Evolutionary conservation across 1,140 invertebrate genomes (phyloP), one percentile per base, ranked within the genome.

Genomic region (Rhyzopertha dominica): DNA sequence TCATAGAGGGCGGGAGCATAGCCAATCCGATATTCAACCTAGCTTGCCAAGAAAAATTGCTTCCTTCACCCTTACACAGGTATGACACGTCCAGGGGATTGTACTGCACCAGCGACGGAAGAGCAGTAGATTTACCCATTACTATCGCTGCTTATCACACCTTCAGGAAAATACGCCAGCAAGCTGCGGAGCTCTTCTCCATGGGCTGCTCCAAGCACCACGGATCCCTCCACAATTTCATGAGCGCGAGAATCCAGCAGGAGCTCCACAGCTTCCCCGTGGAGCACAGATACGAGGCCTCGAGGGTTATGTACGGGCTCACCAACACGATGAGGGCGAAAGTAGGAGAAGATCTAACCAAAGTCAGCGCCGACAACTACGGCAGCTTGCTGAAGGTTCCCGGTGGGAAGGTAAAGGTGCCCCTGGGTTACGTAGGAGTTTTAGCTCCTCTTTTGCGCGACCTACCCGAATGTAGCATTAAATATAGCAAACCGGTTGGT

Each of bases 251-350:
- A 48, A 80, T 82, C 43, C 77, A 81, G 51, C 78, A 81, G 56
- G 79, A 81, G 56, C 54, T 82, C 8, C 71, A 76, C 47, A 79
- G 79, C 55, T 81, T 82, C 60, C 78, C 79, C 2, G 79, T 81
- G 60, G 77, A 80, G 46, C 74, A 80, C 62, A 69, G 78, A 59
- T 80, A 80, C 52, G 80, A 82, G 50, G 79, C 78, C 1, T 72
- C 76, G 2, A 68, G 78, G 40, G 74, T 82, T 3, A 76, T 83
- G 72, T 81, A 79, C 53, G 79, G 80, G 4, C 55, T 82, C 58
- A 74, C 72, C 0, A 80, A 81, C 51, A 68, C 68, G 40, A 58
- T 82, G 12, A 69, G 77, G 43, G 76, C 74, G 36, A 70, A 67
- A 24, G 38, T 76, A 73, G 80, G 80, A 0, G 79, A 81, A 37